Base-by-base conservation (phyloP, 2,113 vertebrate genomes). In the Heterochromis multidens region DNA sequence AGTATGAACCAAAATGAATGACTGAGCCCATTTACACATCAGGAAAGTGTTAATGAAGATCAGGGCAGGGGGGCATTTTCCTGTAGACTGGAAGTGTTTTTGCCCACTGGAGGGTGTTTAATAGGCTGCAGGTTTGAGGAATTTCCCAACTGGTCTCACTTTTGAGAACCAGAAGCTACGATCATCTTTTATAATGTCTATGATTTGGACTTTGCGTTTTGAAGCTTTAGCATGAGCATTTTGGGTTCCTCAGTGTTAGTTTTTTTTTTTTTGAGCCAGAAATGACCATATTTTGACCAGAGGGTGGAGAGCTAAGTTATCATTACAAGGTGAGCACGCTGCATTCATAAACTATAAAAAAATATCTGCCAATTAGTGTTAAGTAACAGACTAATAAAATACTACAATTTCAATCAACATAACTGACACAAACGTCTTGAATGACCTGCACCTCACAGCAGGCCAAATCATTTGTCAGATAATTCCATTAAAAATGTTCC, bases 371-470 rank as follows among this genome's bases (percentile, higher is more conserved):
- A 9, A 13, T 25, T 67, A 0, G 6, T 43, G 35, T n/a, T 40
- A 6, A 56, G 63, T 67, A 25, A 43, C n/a, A 10, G 0, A 17
- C 13, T 43, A 49, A 49, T 49, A 9, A 67, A 67, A 67, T 10
- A 14, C 3, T 43, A 19, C 46, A 3, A 40, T 46, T 70, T 27
- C 25, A 27, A 19, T 25, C 37, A 70, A 43, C 14, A 3, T 27
- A 70, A 70, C 17, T 16, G 8, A 46, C 37, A 19, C 23, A 46
- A 46, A 17, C 63, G 2, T 10, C 37, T 46, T 23, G 23, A 46
- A 46, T 0, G 3, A 12, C 4, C 1, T 3, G 0, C 17, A 46
- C 10, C 6, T 6, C 46, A 7, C 16, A 7, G 46, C 46, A 49
- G 46, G 16, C 2, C 46, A 5, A 27, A 67, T 37, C 23, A 16